Evolutionary conservation across 2,888 invertebrate genomes (phyloP).

Genomic region (Sericinus montela): DNA sequence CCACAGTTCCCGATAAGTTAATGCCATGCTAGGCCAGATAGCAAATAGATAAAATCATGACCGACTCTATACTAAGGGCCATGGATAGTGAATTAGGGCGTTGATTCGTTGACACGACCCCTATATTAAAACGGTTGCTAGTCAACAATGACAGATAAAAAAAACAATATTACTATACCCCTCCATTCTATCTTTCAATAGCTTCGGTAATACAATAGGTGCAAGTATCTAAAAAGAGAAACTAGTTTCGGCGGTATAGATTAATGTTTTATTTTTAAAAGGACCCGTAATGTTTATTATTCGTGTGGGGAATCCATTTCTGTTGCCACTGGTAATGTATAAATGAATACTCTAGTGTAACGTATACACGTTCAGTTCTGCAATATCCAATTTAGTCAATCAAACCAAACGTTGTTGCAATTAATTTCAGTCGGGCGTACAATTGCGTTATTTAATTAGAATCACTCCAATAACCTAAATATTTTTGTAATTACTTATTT

Average conservation of each 20-base stretch:
- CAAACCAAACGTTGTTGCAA: slow-evolving; percentile 8
- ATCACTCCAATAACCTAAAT: slow-evolving; percentile 17
- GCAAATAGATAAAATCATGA: slow-evolving; percentile 27
- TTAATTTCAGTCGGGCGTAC: slow-evolving; percentile 9
- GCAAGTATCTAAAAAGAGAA: slow-evolving; percentile 3
- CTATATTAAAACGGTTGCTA: slow-evolving; percentile 13
- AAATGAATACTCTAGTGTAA: neutral
- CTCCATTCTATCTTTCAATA: neutral
- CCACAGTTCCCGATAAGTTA: slow-evolving; percentile 26
- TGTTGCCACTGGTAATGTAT: slow-evolving; percentile 1
- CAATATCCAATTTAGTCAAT: slow-evolving; percentile 8
- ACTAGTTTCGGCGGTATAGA: slow-evolving; percentile 7
- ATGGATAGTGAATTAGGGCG: slow-evolving; percentile 9
- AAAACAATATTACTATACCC: slow-evolving; percentile 14
- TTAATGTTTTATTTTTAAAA: slow-evolving; percentile 3
- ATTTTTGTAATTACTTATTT: slow-evolving; percentile 11
- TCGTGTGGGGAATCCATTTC: neutral
- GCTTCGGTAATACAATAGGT: neutral
- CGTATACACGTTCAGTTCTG: neutral
- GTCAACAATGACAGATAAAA: slow-evolving; percentile 13
- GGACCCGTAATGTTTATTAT: neutral
- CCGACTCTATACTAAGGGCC: slow-evolving; percentile 5
- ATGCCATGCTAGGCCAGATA: slow-evolving; percentile 24
- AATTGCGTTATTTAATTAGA: slow-evolving; percentile 15
- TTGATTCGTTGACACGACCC: slow-evolving; percentile 18